phyloP scores from a whole-genome alignment of 2,113 vertebrate genomes.

The Choloepus hoffmanni region DNA sequence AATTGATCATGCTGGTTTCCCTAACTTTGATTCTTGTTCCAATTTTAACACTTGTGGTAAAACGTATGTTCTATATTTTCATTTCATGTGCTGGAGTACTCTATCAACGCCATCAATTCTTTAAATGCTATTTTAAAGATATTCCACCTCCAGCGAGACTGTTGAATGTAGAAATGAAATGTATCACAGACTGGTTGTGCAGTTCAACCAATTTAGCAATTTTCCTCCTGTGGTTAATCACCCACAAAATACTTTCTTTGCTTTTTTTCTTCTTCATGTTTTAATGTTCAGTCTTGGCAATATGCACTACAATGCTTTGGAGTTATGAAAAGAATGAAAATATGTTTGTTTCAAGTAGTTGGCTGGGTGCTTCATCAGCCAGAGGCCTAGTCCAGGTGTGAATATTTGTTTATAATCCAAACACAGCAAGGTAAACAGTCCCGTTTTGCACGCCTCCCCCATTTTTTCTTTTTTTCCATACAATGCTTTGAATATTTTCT shows the following conservation, averaged over 20 bases:
- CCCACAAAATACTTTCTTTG: constrained; percentile 71
- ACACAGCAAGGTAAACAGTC: constrained; percentile 81
- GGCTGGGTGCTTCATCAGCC: constrained; percentile 83
- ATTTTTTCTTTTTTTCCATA: constrained; percentile 70
- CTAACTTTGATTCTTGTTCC: constrained; percentile 27
- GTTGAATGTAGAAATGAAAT: neutral
- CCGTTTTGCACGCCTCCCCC: constrained; percentile 61
- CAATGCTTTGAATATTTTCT: constrained; percentile 74
- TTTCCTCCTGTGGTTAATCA: constrained; percentile 47
- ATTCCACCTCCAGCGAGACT: neutral
- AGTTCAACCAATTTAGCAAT: constrained; percentile 2
- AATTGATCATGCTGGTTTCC: neutral
- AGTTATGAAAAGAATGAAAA: constrained; percentile 87
- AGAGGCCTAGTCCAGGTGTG: constrained; percentile 91
- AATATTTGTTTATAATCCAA: constrained; percentile 86
- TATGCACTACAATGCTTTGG: constrained; percentile 75
- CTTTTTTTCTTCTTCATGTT: constrained; percentile 68
- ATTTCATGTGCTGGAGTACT: neutral
- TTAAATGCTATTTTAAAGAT: constrained; percentile 42
- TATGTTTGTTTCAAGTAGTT: constrained; percentile 86
- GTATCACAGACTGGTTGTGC: neutral
- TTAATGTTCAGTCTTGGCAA: constrained; percentile 83
- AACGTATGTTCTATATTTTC: neutral
- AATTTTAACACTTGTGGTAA: neutral
- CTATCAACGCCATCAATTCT: constrained; percentile 16